Evolutionary conservation across 2,113 vertebrate genomes (phyloP), one percentile per base, ranked within the genome.

Genomic region (Climacteris rufus): DNA sequence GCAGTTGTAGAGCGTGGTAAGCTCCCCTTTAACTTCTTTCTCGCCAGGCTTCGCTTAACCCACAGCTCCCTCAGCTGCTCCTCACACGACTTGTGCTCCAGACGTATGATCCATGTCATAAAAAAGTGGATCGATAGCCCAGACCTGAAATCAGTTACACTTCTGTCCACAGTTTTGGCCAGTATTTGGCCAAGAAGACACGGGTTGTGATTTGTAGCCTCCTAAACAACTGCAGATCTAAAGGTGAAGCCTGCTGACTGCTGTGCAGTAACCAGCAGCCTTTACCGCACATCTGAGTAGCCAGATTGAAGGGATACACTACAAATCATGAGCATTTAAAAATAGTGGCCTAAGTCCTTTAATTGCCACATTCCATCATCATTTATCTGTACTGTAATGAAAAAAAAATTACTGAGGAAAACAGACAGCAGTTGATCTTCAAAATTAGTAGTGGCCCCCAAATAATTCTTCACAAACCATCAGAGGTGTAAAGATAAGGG

Each of bases 221-320:
- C 9, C 1, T 15, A 28, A 63, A 4, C 0, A 1, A 22, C 28
- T 12, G n/a, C 31, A 72, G 22, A 52, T 15, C 33, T 23, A 37
- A 56, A 70, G 14, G 11, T 42, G 8, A 11, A n/a, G 15, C 40
- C 4, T 0, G 0, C 50, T 35, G 7, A 31, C 7, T 2, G 12
- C 11, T 9, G 9, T 21, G n/a, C 57, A 57, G 13, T 18, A 39
- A 39, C 12, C 18, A 27, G 40, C 9, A 57, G 15, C 22, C 24
- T 21, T 53, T 35, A 22, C 37, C 19, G 37, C 37, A 50, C 71
- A 53, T 9, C 7, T 0, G 10, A 28, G 11, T 4, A 63, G 15
- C 28, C 13, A 33, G 27, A 27, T 0, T 35, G 31, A 47, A 66
- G 8, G 6, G 10, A 35, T 42, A 3, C 5, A 14, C 24, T n/a